These are phyloP conservation scores for Amblyraja radiata DNA, from an alignment of 2,797 vertebrate genomes.

Conservation along the genomic window DNA sequence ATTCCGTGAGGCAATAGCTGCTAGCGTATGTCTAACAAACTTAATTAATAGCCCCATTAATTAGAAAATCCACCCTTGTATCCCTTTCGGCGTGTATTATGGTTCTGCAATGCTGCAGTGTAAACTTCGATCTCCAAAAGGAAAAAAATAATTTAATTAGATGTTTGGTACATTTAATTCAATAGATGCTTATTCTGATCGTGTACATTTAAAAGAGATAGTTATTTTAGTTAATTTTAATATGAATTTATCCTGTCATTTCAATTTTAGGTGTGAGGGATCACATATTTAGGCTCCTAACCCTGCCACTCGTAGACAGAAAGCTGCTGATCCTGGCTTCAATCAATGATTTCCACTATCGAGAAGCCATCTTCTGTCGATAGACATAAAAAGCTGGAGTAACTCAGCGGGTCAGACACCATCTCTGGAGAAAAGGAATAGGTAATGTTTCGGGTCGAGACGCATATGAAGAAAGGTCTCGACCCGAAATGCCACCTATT, in stretches of 20 bases:
- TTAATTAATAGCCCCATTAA: neutral
- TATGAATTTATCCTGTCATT: neutral
- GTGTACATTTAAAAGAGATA: neutral
- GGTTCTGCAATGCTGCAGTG: neutral
- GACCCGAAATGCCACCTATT: no score
- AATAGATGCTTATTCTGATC: neutral
- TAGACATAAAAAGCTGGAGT: no score
- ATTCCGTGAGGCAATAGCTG: neutral
- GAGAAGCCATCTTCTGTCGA: neutral
- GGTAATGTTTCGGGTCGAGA: no score
- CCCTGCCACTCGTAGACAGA: neutral
- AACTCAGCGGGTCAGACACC: no score
- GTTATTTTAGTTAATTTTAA: neutral
- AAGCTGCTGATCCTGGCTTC: slow-evolving; percentile 15
- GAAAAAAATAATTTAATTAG: neutral
- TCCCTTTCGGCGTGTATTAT: neutral
- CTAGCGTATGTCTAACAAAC: no score
- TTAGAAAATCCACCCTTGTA: neutral
- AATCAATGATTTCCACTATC: neutral
- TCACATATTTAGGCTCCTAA: neutral
- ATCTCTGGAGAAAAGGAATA: no score
- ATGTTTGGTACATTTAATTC: neutral
- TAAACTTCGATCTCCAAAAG: neutral
- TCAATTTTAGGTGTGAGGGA: neutral
- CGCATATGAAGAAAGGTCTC: no score